Percentiles rank a stretch among this genome's conserved stretches.
phyloP scores from a whole-genome alignment of 2,113 vertebrate genomes.

The Deroptyus accipitrinus region DNA sequence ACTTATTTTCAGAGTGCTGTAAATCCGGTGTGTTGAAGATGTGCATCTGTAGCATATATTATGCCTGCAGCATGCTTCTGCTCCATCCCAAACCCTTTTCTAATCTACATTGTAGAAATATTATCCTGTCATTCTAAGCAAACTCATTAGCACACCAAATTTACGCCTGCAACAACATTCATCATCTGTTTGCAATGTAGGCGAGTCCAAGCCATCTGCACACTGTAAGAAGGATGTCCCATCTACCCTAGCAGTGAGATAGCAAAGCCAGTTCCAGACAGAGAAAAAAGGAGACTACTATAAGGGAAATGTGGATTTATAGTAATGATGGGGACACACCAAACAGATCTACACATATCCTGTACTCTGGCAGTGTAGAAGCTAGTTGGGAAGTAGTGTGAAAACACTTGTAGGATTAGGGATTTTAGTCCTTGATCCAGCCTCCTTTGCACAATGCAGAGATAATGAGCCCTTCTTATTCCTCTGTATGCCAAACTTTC shows the following conservation, averaged over 20 bases:
- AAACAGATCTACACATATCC: background rate
- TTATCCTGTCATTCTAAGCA: background rate
- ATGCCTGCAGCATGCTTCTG: background rate
- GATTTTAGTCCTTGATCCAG: background rate
- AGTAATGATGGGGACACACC: background rate
- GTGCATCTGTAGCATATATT: background rate
- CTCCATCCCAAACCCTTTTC: background rate
- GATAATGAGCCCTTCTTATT: background rate
- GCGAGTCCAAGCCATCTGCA: background rate
- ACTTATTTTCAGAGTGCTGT: background rate
- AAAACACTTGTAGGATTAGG: background rate
- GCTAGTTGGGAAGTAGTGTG: background rate
- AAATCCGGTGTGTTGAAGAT: background rate
- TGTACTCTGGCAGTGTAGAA: background rate
- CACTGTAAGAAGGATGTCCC: background rate
- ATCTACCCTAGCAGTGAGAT: background rate
- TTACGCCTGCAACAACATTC: background rate
- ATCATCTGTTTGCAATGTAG: background rate
- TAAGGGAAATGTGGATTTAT: background rate
- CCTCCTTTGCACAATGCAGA: background rate
- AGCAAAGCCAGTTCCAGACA: background rate
- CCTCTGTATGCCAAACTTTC: background rate
- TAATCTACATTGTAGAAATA: background rate
- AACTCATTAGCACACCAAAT: background rate
- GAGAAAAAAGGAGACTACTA: background rate